These are phyloP conservation scores for Cyprinodon brontotheroides DNA, from an alignment of 2,113 vertebrate species.

Conservation along the genomic window DNA sequence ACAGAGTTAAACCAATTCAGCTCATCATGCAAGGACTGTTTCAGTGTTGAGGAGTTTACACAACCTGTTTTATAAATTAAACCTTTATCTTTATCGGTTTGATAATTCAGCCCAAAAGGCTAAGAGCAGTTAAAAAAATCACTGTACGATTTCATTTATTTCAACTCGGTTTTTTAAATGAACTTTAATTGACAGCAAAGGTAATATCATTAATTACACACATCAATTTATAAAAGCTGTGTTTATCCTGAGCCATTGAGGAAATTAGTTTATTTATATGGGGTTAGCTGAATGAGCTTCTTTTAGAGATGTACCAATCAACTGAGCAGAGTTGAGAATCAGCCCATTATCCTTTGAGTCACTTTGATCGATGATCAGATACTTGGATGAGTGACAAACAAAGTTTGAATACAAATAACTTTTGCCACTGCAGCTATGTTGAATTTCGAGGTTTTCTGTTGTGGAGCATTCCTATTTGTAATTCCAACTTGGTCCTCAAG, in stretches of 20 bases:
- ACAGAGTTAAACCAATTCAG: constrained; percentile 20
- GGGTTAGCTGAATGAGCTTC: background rate
- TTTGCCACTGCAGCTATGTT: background rate
- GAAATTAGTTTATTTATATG: background rate
- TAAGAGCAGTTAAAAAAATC: background rate
- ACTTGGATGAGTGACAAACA: background rate
- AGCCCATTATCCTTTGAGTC: background rate
- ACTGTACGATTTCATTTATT: background rate
- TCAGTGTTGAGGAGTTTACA: constrained; percentile 14
- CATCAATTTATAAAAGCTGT: background rate
- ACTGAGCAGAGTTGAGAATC: background rate
- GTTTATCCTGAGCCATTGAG: background rate
- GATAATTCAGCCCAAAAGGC: constrained; percentile 12
- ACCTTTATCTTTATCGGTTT: constrained; percentile 19
- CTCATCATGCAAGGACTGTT: constrained; percentile 11
- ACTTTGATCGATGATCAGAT: background rate
- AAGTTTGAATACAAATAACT: background rate
- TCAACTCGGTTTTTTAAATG: background rate
- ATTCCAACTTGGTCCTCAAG: background rate
- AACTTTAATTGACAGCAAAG: background rate
- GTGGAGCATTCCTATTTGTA: background rate
- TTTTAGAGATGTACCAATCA: background rate
- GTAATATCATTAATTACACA: background rate
- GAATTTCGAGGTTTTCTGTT: background rate
- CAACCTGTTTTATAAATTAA: constrained; percentile 15